phyloP scores from a whole-genome alignment of 2,888 invertebrate species.

The Tetrapedia diversipes region DNA sequence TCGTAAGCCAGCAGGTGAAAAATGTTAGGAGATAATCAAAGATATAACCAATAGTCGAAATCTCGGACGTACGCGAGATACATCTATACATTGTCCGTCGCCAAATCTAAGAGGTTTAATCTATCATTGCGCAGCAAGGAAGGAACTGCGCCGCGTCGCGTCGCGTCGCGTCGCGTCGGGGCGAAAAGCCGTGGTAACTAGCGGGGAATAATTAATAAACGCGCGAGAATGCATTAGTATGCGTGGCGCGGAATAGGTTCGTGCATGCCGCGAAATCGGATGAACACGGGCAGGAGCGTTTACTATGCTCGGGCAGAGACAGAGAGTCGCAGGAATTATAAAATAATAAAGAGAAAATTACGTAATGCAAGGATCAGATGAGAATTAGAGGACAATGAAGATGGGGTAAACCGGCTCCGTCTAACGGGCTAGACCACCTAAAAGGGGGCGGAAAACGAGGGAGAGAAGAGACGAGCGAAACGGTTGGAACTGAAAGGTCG shows the following conservation, averaged over 20 bases:
- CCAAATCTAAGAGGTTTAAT: constrained; percentile 65
- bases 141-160: constrained; percentile 42
- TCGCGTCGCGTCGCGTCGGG: constrained; percentile 43
- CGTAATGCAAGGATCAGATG: constrained; percentile 80
- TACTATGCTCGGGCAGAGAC: neutral
- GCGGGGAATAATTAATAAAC: constrained; percentile 78
- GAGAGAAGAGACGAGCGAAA: constrained; percentile 37
- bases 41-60: constrained; percentile 1
- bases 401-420: constrained; percentile 69
- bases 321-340: constrained; percentile 73
- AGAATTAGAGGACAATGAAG: constrained; percentile 78
- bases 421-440: constrained; percentile 54
- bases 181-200: constrained; percentile 72
- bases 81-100: constrained; percentile 57
- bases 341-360: constrained; percentile 81
- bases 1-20: constrained; percentile 25
- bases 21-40: constrained; percentile 43
- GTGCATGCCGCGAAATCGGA: constrained; percentile 61
- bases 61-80: constrained; percentile 43
- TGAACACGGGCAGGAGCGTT: constrained; percentile 30
- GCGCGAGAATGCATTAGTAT: constrained; percentile 79
- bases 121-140: constrained; percentile 56
- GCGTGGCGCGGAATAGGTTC: constrained; percentile 72
- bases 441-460: constrained; percentile 17
- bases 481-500: constrained; percentile 73